Evolutionary conservation across 2,888 invertebrate species (phyloP), one percentile per base, ranked within the genome.

Genomic region (Stenchaetothrips biformis): DNA sequence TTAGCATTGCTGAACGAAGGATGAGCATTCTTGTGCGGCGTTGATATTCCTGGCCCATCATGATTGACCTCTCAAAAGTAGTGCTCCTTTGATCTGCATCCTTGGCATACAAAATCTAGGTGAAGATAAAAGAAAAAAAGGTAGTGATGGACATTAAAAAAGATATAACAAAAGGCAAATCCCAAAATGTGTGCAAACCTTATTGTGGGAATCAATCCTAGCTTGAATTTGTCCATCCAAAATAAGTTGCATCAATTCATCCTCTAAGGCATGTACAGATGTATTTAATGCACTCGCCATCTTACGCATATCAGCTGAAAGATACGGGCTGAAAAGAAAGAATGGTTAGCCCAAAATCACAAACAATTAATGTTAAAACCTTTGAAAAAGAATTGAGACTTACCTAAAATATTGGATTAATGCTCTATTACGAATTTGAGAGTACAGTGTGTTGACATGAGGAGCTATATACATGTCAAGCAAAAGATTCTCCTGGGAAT

Each of bases 261-360:
- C 96, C 89, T 99, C 98, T 83, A 99, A 89, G 80, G 95, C 96
- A 81, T n/a, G 90, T 2, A 98, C 94, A 79, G 94, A 94, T 82
- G 98, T 94, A 87, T 99, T 98, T 86, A 99, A 98, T 49, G 98
- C 96, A 7, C 91, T 90, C 21, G 99, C 98, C 99, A 99, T 99
- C 86, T 95, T 93, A 84, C 91, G 92, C 95, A 99, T 95, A 87
- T 98, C 97, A 48, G 98, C 98, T 7, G 97, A 97, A 83, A 97
- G 89, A 86, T 99, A 99, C 0, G 99, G 99, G 88, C 97, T 97
- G 87, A 88, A 88, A 80, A 84, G 83, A 82, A 83, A 82, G 62
- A 79, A 77, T 59, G 13, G 16, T 59, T 16, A 79, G 80, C 53
- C 62, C 67, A 77, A 79, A 21, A 59, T 74, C 16, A 53, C 49